Evolutionary conservation across 2,797 vertebrate species (phyloP).

Genomic region (Anguilla pacifica): DNA sequence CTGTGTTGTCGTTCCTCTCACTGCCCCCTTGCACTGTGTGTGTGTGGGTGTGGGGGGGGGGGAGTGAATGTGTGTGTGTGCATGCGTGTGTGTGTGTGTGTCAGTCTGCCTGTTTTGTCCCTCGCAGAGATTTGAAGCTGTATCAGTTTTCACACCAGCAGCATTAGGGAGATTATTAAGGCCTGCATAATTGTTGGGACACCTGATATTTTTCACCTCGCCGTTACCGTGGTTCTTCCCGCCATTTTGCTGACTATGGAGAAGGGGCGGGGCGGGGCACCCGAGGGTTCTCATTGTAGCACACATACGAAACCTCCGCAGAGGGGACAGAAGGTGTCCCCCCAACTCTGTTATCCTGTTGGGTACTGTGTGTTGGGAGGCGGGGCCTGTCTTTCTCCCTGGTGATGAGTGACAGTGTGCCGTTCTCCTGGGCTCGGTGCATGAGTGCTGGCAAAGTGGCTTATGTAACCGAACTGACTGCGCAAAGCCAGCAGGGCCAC

Average conservation of each 20-base stretch:
- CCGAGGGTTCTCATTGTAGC: neutral
- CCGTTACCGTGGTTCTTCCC: neutral
- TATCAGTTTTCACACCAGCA: slow-evolving; percentile 20
- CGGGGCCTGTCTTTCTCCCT: neutral
- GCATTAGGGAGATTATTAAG: slow-evolving; percentile 24
- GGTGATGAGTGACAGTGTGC: slow-evolving; percentile 3
- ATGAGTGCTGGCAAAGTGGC: neutral
- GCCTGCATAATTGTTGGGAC: neutral
- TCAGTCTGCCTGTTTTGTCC: neutral
- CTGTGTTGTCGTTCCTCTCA: neutral
- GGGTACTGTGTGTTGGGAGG: neutral
- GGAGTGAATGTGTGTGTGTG: neutral
- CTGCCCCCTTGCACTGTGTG: neutral
- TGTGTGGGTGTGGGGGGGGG: neutral
- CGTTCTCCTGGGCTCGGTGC: neutral
- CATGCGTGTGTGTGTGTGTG: neutral
- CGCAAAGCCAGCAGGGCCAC: neutral
- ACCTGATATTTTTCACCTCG: slow-evolving; percentile 22
- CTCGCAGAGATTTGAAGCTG: neutral
- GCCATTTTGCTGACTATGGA: neutral
- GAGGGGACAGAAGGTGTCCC: neutral
- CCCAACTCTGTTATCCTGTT: neutral
- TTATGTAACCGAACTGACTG: neutral
- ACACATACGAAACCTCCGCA: neutral
- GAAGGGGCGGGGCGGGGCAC: neutral